These are phyloP conservation scores for Leptarthrus brevirostris DNA, from an alignment of 2,888 invertebrate genomes.

Conservation along the genomic window DNA sequence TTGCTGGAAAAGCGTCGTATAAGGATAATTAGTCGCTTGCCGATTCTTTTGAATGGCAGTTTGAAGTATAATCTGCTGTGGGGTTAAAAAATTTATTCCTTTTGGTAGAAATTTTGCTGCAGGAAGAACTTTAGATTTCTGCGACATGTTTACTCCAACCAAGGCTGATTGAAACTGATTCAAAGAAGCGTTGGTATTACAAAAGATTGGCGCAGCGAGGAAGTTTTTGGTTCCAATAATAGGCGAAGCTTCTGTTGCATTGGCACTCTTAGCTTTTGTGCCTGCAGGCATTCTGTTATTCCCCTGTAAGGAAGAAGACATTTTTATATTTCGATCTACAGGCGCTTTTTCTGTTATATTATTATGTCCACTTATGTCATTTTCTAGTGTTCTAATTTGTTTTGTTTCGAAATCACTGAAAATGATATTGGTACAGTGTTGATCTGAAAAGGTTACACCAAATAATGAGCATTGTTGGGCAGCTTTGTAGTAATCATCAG, in stretches of 20 bases:
- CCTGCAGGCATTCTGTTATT: not conserved
- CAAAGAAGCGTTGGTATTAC: not conserved
- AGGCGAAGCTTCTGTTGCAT: not conserved
- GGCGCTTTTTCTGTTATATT: not conserved
- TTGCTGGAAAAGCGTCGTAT: not conserved
- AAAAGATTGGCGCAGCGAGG: not conserved
- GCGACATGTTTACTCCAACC: not conserved
- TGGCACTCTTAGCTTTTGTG: not conserved
- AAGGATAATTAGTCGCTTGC: not conserved
- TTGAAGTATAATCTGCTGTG: conserved; percentile 19
- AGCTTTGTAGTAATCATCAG: conserved; percentile 59
- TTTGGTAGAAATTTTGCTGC: conserved; percentile 4
- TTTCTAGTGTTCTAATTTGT: not conserved
- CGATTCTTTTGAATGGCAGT: conserved; percentile 23
- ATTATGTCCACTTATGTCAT: not conserved
- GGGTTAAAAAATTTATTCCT: not conserved
- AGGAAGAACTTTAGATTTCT: not conserved
- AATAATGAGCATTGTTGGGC: conserved; percentile 62
- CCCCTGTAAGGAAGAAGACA: not conserved
- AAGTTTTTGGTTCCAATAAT: not conserved
- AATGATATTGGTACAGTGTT: not conserved
- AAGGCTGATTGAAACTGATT: conserved; percentile 4
- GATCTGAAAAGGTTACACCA: conserved; percentile 53
- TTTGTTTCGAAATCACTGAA: not conserved
- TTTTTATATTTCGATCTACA: not conserved